Base-by-base conservation (phyloP, 2,888 invertebrate genomes). In the Cantharis nigra region DNA sequence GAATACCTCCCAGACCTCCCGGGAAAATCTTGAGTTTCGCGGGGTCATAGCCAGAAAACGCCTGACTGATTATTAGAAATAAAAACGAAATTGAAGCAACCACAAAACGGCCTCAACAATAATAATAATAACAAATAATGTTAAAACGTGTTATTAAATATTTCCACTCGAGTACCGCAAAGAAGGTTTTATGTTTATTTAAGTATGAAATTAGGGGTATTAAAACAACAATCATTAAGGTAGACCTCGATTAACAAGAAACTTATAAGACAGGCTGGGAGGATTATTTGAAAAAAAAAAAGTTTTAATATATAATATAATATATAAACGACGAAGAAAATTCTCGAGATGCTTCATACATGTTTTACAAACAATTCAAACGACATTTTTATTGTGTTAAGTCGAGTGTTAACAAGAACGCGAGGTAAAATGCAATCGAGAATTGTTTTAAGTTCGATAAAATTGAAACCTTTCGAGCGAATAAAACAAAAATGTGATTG, bases 391-490 rank as follows among this genome's bases (percentile, higher is more conserved):
- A 67, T 67, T 67, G 65, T 26, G 65, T 67, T 67, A 67, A 67
- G 65, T 67, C 23, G 65, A 67, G 65, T 67, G 65, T 67, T 23
- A 67, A 67, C 65, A 18, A 67, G 65, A 67, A 67, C 65, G 65
- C 20, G 65, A 67, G 65, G 65, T 67, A 67, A 67, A 67, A 67
- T 67, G 65, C 26, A 67, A 67, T 67, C 65, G 65, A 67, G 23
- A 67, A 67, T 67, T 67, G 65, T 67, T 23, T 67, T 67, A 67
- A 67, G 65, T 67, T 67, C 65, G 26, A 67, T 67, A 67, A 67
- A 67, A 67, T 67, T 67, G 65, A 26, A 67, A 67, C n/a, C 65
- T 67, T n/a, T 67, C 65, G 65, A 67, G 65, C 65, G 65, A 67
- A 67, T 67, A 67, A 67, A 67, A 67, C 65, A 67, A 67, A 67